Base-by-base conservation (phyloP, 30 jellyfish, hydroid and myxozoan species). In the Turritopsis rubra region DNA sequence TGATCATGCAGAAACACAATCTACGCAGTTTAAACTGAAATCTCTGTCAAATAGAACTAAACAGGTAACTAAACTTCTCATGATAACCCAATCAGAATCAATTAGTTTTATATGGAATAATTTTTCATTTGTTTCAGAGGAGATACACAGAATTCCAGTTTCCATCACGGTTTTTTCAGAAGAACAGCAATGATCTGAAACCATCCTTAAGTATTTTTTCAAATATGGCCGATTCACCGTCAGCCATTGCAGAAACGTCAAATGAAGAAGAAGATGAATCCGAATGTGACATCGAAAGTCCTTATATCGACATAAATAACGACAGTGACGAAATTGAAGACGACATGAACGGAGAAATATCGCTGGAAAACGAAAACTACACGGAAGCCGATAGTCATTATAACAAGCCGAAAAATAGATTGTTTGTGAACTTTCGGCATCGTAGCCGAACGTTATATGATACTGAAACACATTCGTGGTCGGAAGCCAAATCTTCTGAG, bases 231-330 rank as follows among this genome's bases (percentile, higher is more conserved):
- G 30, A 68, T 9, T 68, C 31, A 0, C 31, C 16, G 17, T n/a
- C 77, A n/a, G 31, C 77, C 77, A 68, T 68, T 19, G n/a, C 17
- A n/a, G 77, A 68, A 27, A 18, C 73, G 21, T 17, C 21, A 66
- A 29, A 68, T 1, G 77, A 68, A 22, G 16, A 27, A 7, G 77
- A 30, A 21, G 85, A 77, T 68, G 77, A 68, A 68, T 13, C 60
- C 60, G 60, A 41, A 41, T 5, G 60, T 18, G 31, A 72, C 52
- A 22, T 8, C n/a, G 85, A 77, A 77, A 77, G 71, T 18, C 85
- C 85, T 30, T 77, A 77, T 52, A 77, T 77, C 28, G 85, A 77
- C 53, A 52, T 77, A 26, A 77, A 30, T 7, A 52, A 30, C 24
- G 72, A 52, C 53, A 28, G 28, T 19, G 7, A n/a, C 28, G 77